phyloP scores from a whole-genome alignment of 2,888 invertebrate genomes.

The Agonum fuliginosum region DNA sequence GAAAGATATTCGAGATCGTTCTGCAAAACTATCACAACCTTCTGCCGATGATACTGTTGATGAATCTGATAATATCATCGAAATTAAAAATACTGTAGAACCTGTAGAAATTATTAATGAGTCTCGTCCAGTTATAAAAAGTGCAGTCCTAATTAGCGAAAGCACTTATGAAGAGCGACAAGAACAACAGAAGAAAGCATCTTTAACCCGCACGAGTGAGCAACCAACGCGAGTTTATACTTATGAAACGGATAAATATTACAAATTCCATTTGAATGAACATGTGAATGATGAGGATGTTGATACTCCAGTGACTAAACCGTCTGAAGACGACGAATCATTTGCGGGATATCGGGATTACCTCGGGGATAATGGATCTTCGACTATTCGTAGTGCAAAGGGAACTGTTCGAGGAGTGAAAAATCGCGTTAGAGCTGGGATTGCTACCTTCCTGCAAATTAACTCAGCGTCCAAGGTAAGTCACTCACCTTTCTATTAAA shows the following conservation, averaged over 20 bases:
- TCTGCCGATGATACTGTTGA: conserved; percentile 53
- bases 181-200: conserved; percentile 71
- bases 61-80: conserved; percentile 67
- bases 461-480: conserved; percentile 83
- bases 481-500: conserved; percentile 67
- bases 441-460: conserved; percentile 94
- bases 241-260: conserved; percentile 86
- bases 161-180: conserved; percentile 82
- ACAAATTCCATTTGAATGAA: conserved; percentile 89
- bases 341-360: conserved; percentile 88
- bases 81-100: conserved; percentile 82
- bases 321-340: conserved; percentile 77
- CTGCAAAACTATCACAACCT: conserved; percentile 73
- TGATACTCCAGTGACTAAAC: conserved; percentile 70
- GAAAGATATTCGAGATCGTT: conserved; percentile 82
- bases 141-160: conserved; percentile 76
- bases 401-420: conserved; percentile 96
- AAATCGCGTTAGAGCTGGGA: conserved; percentile 95
- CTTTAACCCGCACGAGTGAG: conserved; percentile 62
- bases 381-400: conserved; percentile 91
- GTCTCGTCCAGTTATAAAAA: neutral
- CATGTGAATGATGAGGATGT: conserved; percentile 74
- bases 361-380: conserved; percentile 79
- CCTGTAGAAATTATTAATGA: neutral
- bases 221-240: conserved; percentile 75